These are phyloP conservation scores for Drosophila nigricruria DNA, from an alignment of 2,888 invertebrate species.

Conservation along the genomic window DNA sequence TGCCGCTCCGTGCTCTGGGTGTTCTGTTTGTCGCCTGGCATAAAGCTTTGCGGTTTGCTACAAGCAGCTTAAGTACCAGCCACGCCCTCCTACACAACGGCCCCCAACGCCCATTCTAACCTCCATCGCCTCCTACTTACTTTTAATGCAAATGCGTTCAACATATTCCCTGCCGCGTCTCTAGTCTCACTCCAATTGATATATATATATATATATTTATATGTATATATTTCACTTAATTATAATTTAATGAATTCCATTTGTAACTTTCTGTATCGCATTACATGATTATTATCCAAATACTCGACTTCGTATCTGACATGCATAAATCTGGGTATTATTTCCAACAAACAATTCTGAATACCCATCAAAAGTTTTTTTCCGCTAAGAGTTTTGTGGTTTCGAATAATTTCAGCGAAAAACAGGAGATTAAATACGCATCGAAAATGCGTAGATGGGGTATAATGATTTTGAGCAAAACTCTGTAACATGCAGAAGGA, in stretches of 20 bases:
- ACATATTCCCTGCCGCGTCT: conserved; percentile 16
- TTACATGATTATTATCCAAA: conserved; percentile 10
- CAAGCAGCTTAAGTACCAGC: conserved; percentile 56
- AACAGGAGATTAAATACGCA: neutral
- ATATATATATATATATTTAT: neutral
- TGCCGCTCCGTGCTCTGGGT: conserved; percentile 34
- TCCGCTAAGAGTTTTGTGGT: conserved; percentile 1
- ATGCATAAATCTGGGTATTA: conserved; percentile 3
- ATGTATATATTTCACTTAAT: conserved; percentile 17
- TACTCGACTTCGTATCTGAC: conserved; percentile 6
- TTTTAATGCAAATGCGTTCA: conserved; percentile 37
- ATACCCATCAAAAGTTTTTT: conserved; percentile 4
- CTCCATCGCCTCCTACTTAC: neutral
- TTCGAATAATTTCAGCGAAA: conserved; percentile 7
- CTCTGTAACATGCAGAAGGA: neutral
- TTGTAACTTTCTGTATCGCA: conserved; percentile 2
- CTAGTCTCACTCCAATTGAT: conserved; percentile 35
- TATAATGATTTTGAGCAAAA: neutral
- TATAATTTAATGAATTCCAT: conserved; percentile 32
- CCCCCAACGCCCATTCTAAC: neutral
- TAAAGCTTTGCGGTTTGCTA: conserved; percentile 53
- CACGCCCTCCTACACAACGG: neutral
- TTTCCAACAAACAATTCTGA: neutral
- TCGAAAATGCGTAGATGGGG: neutral
- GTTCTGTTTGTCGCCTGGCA: conserved; percentile 35